These are phyloP conservation scores for Passer montanus DNA, from an alignment of 2,113 vertebrate species.

Conservation along the genomic window DNA sequence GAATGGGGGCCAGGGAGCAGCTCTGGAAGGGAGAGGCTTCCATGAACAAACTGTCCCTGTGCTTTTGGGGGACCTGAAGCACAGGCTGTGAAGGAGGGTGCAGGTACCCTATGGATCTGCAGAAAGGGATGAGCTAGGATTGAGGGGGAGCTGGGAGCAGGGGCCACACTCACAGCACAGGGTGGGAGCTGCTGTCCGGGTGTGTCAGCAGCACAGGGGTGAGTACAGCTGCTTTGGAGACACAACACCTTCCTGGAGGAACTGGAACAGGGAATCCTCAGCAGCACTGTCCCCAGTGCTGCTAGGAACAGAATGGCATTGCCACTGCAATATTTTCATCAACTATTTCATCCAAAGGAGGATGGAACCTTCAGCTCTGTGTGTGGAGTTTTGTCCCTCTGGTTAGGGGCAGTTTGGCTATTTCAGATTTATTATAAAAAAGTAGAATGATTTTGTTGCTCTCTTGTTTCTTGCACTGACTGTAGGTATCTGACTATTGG, in stretches of 20 bases:
- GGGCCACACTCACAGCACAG: fast-evolving
- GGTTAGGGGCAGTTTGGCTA: not conserved
- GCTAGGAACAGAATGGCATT: not conserved
- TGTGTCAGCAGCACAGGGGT: not conserved
- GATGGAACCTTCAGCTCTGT: not conserved
- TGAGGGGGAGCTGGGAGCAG: not conserved
- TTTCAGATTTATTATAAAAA: not conserved
- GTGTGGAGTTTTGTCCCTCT: not conserved
- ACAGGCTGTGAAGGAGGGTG: not conserved
- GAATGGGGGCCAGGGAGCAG: fast-evolving
- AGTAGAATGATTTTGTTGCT: not conserved
- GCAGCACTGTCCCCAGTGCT: not conserved
- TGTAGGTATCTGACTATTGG: not conserved
- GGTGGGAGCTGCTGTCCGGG: not conserved
- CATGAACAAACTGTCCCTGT: too few species aligned
- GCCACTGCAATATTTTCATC: not conserved
- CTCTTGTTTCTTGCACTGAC: not conserved
- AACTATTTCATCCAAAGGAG: fast-evolving
- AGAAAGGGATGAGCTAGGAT: fast-evolving
- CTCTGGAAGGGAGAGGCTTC: not conserved
- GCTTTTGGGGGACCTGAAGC: not conserved
- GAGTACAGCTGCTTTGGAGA: not conserved
- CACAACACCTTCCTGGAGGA: not conserved
- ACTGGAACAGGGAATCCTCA: not conserved
- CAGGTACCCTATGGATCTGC: fast-evolving